Conservation (phyloP, 1,140 invertebrate species). For the Danaus melanippus region DNA sequence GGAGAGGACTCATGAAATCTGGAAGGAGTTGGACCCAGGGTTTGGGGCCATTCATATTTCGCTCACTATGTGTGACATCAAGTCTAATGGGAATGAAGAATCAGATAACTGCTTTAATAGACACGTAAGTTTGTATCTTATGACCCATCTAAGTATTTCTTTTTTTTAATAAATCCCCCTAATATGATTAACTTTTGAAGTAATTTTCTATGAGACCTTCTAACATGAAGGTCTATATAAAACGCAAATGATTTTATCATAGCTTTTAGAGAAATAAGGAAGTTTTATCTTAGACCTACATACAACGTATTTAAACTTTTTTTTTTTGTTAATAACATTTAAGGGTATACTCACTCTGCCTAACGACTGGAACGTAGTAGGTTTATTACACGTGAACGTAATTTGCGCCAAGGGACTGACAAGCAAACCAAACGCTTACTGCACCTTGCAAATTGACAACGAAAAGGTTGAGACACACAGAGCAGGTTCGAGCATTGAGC, state of each 20-base stretch:
- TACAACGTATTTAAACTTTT: background rate
- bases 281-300: no score
- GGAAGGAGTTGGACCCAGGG: slow-evolving; percentile 47
- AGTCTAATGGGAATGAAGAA: slow-evolving; percentile 3
- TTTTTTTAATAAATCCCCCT: no score
- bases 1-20: slow-evolving; percentile 53
- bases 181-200: no score
- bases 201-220: no score
- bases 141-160: no score
- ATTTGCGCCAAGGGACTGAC: slow-evolving; percentile 87
- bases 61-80: slow-evolving; percentile 40
- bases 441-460: slow-evolving; percentile 95
- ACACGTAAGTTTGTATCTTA: slow-evolving; percentile 7
- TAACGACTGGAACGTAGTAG: slow-evolving; percentile 85
- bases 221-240: no score
- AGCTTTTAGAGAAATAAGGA: no score
- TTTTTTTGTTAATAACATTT: slow-evolving; percentile 14
- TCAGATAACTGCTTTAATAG: slow-evolving; percentile 5
- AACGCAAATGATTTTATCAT: no score
- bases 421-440: slow-evolving; percentile 95
- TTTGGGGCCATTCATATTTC: slow-evolving; percentile 48
- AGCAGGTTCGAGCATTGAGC: slow-evolving; percentile 92
- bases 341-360: slow-evolving; percentile 66
- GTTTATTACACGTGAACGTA: slow-evolving; percentile 87
- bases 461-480: slow-evolving; percentile 95